Base-by-base conservation (phyloP, 2,888 invertebrate genomes). In the Portevinia maculata region DNA sequence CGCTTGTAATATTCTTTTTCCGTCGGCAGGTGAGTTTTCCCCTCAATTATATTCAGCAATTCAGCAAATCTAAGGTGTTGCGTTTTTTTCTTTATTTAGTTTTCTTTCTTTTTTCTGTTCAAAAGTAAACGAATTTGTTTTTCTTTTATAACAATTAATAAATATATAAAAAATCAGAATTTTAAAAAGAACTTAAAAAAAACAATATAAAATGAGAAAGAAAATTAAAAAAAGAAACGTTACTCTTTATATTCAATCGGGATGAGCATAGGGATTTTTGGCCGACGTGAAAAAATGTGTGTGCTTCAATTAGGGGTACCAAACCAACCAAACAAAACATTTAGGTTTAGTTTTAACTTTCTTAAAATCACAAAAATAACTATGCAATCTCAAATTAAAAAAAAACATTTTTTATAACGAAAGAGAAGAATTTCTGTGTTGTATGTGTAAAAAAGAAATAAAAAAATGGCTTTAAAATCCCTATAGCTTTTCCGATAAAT, bases 241-340 rank as follows among this genome's bases (percentile, higher is more conserved):
- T 60, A 78, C 69, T 69, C 69, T 79, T 65, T 79, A 78, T 78
- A 79, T 78, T 79, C 75, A 88, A 90, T 89, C 90, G 90, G 91
- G 88, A 89, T 89, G 88, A 90, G 91, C 91, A 88, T 91, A 91
- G 91, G 91, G 91, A 91, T 91, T 91, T 88, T 91, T 90, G 90
- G 91, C 91, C 91, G 91, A 91, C 90, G 91, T 89, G 88, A 88
- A 88, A 48, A 88, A 86, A 85, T 84, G 74, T 84, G 71, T 79
- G 76, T 46, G 65, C 65, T 65, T 78, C 74, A 85, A 44, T 44
- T 34, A 44, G 44, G 44, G 44, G 44, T 44, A 44, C 44, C 44
- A 44, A 19, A 17, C 48, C 64, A 79, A 60, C 44, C 59, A 67
- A 24, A 24, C 24, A 2, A 69, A 59, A 21, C 73, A 75, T 67